Evolutionary conservation across 2,113 vertebrate genomes (phyloP), one percentile per base, ranked within the genome.

Genomic region (Macaca nemestrina): DNA sequence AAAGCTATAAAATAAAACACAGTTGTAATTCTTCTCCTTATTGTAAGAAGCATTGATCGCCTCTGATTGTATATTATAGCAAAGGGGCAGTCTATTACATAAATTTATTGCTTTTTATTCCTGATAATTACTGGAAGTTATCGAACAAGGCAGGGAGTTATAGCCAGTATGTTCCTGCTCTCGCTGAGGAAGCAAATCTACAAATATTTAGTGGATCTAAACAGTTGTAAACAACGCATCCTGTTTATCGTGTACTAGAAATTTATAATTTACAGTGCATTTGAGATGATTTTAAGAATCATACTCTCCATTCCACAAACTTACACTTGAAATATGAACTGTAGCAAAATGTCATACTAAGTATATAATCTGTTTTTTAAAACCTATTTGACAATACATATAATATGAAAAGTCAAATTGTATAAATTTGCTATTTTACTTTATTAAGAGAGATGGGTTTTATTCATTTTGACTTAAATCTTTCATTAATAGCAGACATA

Each of bases 91-190:
- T 99, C 98, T 98, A 98, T 99, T 99, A 98, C 97, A 97, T 98
- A 97, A 98, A 99, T 99, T 99, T 99, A 99, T 98, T 98, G 94
- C 98, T 97, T 98, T 98, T 98, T 98, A 98, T 98, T 99, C 98
- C 61, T 98, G 98, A 99, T 99, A 99, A 99, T 99, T 99, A 99
- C 98, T 99, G 98, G 98, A 99, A 98, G 98, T 98, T 99, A 99
- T 99, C 98, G 98, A 99, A 98, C 98, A 98, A 99, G 98, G 98
- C 97, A 98, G 95, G 98, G 98, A 99, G 96, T 99, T 99, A 99
- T 98, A 98, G 98, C 97, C 97, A 98, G 94, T 92, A 97, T 98
- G 98, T 98, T 98, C 95, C 98, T 98, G 95, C 98, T 98, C 23
- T 87, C 98, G 98, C 98, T 98, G 98, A 99, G 98, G 98, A 99